phyloP scores from a whole-genome alignment of 2,888 invertebrate species.

The Leptinotarsa peninsularis region DNA sequence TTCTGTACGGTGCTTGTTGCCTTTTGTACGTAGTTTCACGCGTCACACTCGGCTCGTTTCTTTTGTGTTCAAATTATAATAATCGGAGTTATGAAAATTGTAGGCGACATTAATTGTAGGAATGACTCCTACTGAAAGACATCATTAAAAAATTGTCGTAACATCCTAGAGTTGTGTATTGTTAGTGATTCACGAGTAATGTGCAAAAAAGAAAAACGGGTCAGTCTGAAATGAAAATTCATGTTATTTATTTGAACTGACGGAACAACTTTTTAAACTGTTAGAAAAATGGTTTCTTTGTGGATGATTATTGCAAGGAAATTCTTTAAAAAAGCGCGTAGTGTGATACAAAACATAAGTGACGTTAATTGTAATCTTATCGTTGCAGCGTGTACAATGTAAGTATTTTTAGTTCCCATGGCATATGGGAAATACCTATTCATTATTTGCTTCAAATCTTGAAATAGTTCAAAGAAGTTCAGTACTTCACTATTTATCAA shows the following conservation, averaged over 20 bases:
- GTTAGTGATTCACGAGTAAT: neutral
- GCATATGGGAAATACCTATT: no score
- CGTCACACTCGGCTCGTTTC: neutral
- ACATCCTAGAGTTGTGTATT: neutral
- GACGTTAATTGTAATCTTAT: slow-evolving; percentile 2
- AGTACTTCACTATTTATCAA: no score
- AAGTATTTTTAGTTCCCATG: neutral
- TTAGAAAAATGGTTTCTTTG: neutral
- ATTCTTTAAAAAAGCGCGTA: neutral
- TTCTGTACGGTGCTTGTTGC: neutral
- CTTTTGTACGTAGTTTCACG: neutral
- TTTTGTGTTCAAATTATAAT: slow-evolving; percentile 10
- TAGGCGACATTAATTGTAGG: slow-evolving; percentile 12
- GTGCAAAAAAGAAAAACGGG: neutral
- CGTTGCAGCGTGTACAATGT: slow-evolving; percentile 1
- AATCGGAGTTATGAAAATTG: slow-evolving; percentile 17
- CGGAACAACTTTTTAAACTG: neutral
- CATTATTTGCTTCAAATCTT: no score
- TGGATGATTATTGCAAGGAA: neutral
- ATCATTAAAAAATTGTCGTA: neutral
- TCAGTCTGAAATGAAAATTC: neutral
- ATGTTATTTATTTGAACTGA: neutral
- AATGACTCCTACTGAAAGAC: neutral
- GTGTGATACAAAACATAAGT: neutral
- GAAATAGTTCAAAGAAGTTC: no score